These are phyloP conservation scores for Chaetodon trifasciatus DNA, from an alignment of 2,797 vertebrate genomes.

Conservation along the genomic window DNA sequence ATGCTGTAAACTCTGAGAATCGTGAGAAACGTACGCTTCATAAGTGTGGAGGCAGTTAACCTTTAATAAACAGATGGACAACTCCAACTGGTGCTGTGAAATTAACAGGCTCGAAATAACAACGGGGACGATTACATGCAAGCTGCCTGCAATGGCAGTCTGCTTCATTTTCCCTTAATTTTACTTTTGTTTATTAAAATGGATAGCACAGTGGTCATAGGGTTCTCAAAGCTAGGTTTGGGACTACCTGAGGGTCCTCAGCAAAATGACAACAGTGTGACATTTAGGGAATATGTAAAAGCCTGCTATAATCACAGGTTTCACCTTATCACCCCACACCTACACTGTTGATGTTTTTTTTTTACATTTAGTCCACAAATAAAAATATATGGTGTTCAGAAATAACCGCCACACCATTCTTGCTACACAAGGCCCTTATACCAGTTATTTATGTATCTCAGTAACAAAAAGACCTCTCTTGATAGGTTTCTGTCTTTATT, in stretches of 20 bases:
- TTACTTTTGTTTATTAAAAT: slow-evolving; percentile 42
- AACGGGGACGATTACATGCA: slow-evolving; percentile 74
- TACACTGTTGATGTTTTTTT: not conserved
- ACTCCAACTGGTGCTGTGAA: slow-evolving; percentile 89
- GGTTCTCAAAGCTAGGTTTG: slow-evolving; percentile 1
- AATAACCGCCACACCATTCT: slow-evolving; percentile 22
- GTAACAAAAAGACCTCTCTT: slow-evolving; percentile 35
- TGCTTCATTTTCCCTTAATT: slow-evolving; percentile 50
- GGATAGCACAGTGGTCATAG: not conserved
- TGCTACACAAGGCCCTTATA: not conserved
- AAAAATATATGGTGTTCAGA: slow-evolving; percentile 9
- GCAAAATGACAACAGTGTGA: slow-evolving; percentile 2
- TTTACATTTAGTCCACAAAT: slow-evolving; percentile 8
- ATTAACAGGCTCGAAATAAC: slow-evolving; percentile 87
- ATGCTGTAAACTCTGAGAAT: slow-evolving; percentile 64
- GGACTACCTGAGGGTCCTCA: not conserved
- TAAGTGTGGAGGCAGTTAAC: slow-evolving; percentile 91
- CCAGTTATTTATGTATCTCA: slow-evolving; percentile 20
- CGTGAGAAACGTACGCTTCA: slow-evolving; percentile 86
- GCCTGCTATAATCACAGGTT: not conserved
- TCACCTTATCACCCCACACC: not conserved
- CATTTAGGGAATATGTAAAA: not conserved
- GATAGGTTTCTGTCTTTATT: slow-evolving; percentile 21
- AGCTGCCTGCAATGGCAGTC: slow-evolving; percentile 55
- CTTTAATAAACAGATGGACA: slow-evolving; percentile 94